Evolutionary conservation across 2,888 invertebrate species (phyloP).

Genomic region (Nipponacmea schrenckii): DNA sequence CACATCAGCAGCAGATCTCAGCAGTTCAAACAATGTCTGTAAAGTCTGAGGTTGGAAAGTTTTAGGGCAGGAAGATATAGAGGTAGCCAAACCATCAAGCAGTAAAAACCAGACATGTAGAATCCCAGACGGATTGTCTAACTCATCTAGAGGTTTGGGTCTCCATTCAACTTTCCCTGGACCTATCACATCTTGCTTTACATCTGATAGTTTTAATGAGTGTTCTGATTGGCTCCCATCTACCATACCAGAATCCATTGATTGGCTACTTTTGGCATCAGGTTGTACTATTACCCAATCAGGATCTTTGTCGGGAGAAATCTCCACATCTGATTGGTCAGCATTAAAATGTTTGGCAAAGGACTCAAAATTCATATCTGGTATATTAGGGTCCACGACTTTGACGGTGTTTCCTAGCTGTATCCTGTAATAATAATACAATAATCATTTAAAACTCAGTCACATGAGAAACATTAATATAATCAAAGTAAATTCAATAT

Average conservation of each 20-base stretch:
- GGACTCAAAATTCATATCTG: slow-evolving; percentile 53
- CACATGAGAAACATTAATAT: too few relatives aligned
- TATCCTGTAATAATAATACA: slow-evolving; percentile 57
- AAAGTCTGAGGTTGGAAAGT: slow-evolving; percentile 85
- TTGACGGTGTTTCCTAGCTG: slow-evolving; percentile 61
- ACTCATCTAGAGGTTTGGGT: slow-evolving; percentile 40
- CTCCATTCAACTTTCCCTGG: slow-evolving; percentile 10
- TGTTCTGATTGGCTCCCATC: slow-evolving; percentile 16
- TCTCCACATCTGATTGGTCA: slow-evolving; percentile 9
- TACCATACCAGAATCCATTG: slow-evolving; percentile 48
- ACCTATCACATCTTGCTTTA: neutral
- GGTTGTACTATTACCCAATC: slow-evolving; percentile 7
- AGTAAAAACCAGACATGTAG: slow-evolving; percentile 89
- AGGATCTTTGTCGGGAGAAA: neutral
- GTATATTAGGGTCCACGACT: slow-evolving; percentile 84
- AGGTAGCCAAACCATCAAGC: slow-evolving; percentile 78
- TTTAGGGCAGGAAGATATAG: slow-evolving; percentile 77
- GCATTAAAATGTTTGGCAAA: slow-evolving; percentile 42
- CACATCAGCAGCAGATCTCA: slow-evolving; percentile 80
- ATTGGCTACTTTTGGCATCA: slow-evolving; percentile 40
- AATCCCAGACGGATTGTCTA: slow-evolving; percentile 72
- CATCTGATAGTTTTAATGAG: neutral
- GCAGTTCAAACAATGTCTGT: slow-evolving; percentile 86
- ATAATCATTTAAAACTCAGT: too few relatives aligned
- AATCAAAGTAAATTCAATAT: too few relatives aligned